Evolutionary conservation across 2,888 invertebrate species (phyloP).

Genomic region (Temnothorax ravouxi): DNA sequence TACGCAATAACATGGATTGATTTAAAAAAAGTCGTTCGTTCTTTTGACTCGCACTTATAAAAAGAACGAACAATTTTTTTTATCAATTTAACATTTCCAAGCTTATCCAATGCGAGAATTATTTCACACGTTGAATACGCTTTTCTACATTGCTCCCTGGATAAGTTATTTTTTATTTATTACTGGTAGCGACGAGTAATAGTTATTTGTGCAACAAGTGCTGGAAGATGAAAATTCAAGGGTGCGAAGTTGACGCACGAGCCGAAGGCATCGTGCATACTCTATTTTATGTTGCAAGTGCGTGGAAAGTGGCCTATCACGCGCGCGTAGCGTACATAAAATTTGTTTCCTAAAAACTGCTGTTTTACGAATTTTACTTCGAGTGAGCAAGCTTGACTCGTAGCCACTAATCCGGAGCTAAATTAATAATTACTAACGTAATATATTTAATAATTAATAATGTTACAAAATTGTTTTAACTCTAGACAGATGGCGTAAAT

Average conservation of each 20-base stretch:
- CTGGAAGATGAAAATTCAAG: no score
- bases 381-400: background rate
- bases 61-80: background rate
- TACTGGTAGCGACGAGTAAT: constrained; percentile 4
- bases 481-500: background rate
- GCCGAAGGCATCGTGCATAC: no score
- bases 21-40: background rate
- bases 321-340: no score
- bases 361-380: background rate
- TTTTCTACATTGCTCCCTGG: background rate
- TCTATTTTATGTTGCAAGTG: no score
- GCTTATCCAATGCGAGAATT: background rate
- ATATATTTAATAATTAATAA: constrained; percentile 10
- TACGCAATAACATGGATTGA: background rate
- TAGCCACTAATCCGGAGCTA: background rate
- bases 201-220: no score
- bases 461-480: background rate
- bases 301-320: no score
- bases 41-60: background rate
- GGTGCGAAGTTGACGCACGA: no score
- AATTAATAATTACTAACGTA: background rate
- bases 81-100: constrained; percentile 4
- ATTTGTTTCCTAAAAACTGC: background rate
- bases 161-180: constrained; percentile 4
- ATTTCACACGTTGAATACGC: constrained; percentile 5